Evolutionary conservation across 2,797 vertebrate genomes (phyloP).

Genomic region (Allobates femoralis): DNA sequence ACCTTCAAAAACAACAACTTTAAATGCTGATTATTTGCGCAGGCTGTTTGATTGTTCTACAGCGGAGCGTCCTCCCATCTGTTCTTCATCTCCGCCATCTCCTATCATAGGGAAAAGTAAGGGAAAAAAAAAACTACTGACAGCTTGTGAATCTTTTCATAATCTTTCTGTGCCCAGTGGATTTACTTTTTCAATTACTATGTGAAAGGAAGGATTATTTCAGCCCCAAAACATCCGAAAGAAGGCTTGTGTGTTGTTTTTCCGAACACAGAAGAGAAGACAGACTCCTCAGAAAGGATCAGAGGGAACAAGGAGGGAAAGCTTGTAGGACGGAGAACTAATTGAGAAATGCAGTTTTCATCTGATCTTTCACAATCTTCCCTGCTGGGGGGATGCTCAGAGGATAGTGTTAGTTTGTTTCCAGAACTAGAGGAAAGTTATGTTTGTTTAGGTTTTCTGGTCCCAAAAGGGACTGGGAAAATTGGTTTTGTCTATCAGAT

Average conservation of each 20-base stretch:
- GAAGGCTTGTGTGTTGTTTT: slow-evolving; percentile 55
- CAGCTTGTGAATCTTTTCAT: slow-evolving; percentile 65
- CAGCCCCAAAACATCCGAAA: slow-evolving; percentile 56
- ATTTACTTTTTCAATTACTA: slow-evolving; percentile 64
- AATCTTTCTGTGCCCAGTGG: slow-evolving; percentile 59
- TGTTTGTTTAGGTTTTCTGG: neutral
- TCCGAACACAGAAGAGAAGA: slow-evolving; percentile 29
- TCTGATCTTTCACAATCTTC: slow-evolving; percentile 41
- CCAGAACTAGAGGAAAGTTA: neutral
- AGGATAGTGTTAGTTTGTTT: neutral
- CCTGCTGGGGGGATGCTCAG: neutral
- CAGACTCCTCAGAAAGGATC: slow-evolving; percentile 36
- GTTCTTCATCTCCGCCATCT: slow-evolving; percentile 40
- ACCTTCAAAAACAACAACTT: slow-evolving; percentile 32
- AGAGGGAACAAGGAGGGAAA: slow-evolving; percentile 21
- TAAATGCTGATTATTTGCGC: slow-evolving; percentile 49
- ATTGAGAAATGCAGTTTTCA: slow-evolving; percentile 38
- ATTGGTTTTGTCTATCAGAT: neutral
- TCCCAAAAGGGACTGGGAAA: no score
- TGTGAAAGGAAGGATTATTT: slow-evolving; percentile 62
- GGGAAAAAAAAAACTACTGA: slow-evolving; percentile 45
- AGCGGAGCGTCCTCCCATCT: slow-evolving; percentile 49
- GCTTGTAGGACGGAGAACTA: slow-evolving; percentile 27
- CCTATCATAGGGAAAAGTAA: slow-evolving; percentile 32
- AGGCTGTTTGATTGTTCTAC: slow-evolving; percentile 42